Conservation (phyloP, 2,113 vertebrate species). For the Mus spicilegus region DNA sequence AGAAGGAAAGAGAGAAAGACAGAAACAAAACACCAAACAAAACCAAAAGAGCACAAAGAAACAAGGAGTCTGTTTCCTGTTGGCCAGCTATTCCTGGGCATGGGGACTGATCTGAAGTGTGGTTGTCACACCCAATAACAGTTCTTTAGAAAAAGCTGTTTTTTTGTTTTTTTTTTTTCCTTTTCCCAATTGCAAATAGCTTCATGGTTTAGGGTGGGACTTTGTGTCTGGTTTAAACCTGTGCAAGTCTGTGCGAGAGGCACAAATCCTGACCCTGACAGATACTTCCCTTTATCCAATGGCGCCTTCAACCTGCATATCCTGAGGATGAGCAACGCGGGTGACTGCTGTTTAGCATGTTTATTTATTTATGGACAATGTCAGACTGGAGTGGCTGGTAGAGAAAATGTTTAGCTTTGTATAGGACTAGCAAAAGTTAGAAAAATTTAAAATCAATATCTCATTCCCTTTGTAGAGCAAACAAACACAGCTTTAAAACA, state of each 20-base stretch:
- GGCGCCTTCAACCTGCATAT: neutral
- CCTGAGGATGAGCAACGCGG: constrained; percentile 9
- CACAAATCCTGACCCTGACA: neutral
- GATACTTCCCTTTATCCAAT: neutral
- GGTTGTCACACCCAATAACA: neutral
- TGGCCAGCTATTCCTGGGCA: neutral
- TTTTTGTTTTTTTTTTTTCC: too few species aligned
- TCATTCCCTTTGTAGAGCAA: constrained; percentile 31
- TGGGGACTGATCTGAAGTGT: neutral
- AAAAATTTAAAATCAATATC: constrained; percentile 47
- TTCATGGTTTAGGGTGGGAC: neutral
- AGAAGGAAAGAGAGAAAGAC: neutral
- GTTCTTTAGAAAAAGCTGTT: neutral
- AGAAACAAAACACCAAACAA: neutral
- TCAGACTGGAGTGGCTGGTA: neutral
- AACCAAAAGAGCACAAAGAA: neutral
- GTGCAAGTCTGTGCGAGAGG: neutral
- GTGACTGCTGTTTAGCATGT: neutral
- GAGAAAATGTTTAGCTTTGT: constrained; percentile 46
- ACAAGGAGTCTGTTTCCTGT: neutral
- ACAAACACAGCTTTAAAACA: neutral
- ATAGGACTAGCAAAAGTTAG: constrained; percentile 23
- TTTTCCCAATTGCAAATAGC: too few species aligned
- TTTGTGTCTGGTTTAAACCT: neutral
- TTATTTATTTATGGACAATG: neutral